Evolutionary conservation across 1,140 invertebrate genomes (phyloP), one percentile per base, ranked within the genome.

Genomic region (Drosophila simulans): DNA sequence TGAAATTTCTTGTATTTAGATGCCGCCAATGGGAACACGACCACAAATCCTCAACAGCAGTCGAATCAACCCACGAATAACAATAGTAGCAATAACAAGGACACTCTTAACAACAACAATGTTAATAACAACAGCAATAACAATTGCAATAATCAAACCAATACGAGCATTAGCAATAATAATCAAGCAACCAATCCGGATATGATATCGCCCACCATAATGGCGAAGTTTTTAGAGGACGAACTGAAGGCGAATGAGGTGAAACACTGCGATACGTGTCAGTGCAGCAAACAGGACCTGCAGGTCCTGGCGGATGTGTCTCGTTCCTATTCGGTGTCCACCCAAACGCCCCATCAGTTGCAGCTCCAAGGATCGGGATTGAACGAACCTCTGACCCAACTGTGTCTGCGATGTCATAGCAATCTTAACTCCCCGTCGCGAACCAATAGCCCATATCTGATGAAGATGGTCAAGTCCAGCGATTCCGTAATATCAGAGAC

Each of bases 141-240:
- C 37, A 91, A 82, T 22, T 77, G 60, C 46, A 84, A 73, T 49
- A 59, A 62, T 49, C 62, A 27, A 46, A 49, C 46, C 71, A 86
- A 64, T 35, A 46, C 53, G 49, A 20, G 54, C 72, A 64, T 51
- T 27, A 60, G 25, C n/a, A 79, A 40, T 17, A 80, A 54, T 45
- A 85, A 27, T 48, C 46, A 93, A 90, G 82, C 88, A 93, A 65
- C 92, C 73, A 94, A 95, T 77, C 93, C 94, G 20, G 97, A 98
- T 66, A 95, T 97, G 79, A 97, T 99, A 22, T 98, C 97, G 10
- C 97, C 97, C 35, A 96, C 97, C 13, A 95, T 98, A 49, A 97
- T 99, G 95, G 97, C 97, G 3, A 98, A 98, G 94, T 97, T 98
- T 46, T 93, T 99, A 31, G 96, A 98, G 91, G 97, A 98, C 74